A percentile compares a stretch with the other conserved stretches of the same genome.
Evolutionary conservation across 2,113 vertebrate genomes (phyloP).

Genomic region (Haplochromis vanheusdeni): DNA sequence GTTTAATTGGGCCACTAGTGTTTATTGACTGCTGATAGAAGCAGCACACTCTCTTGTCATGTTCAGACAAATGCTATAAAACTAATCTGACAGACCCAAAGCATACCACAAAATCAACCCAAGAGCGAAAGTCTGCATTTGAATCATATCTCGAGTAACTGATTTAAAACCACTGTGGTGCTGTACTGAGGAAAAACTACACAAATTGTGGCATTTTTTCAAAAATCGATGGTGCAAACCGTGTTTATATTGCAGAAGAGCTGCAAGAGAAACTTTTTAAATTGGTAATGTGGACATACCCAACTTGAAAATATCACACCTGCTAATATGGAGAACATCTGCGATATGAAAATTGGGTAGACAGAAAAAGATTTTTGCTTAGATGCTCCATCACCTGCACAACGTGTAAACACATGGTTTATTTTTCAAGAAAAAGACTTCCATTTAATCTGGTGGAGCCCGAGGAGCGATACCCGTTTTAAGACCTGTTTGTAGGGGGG

Average conservation of each 20-base stretch:
- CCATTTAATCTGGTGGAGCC: not conserved
- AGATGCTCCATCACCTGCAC: not conserved
- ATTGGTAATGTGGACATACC: not conserved
- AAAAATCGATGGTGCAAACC: not conserved
- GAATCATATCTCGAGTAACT: not conserved
- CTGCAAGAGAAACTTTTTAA: not conserved
- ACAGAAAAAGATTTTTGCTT: not conserved
- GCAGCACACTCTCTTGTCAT: not conserved
- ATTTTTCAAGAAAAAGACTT: not conserved
- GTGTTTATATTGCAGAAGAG: not conserved
- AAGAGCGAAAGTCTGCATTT: not conserved
- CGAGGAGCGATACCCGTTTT: not conserved
- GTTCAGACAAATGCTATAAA: not conserved
- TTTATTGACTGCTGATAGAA: not conserved
- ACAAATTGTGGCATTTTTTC: not conserved
- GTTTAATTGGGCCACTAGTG: not conserved
- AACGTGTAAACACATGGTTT: not conserved
- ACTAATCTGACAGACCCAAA: not conserved
- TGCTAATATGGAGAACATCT: not conserved
- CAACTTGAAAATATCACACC: not conserved
- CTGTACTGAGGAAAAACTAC: not conserved
- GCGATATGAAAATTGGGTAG: not conserved
- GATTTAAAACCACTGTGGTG: not conserved
- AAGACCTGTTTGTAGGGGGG: not conserved
- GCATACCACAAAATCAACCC: not conserved